These are phyloP conservation scores for Hedychridium roseum DNA, from an alignment of 2,888 invertebrate species.

Conservation along the genomic window DNA sequence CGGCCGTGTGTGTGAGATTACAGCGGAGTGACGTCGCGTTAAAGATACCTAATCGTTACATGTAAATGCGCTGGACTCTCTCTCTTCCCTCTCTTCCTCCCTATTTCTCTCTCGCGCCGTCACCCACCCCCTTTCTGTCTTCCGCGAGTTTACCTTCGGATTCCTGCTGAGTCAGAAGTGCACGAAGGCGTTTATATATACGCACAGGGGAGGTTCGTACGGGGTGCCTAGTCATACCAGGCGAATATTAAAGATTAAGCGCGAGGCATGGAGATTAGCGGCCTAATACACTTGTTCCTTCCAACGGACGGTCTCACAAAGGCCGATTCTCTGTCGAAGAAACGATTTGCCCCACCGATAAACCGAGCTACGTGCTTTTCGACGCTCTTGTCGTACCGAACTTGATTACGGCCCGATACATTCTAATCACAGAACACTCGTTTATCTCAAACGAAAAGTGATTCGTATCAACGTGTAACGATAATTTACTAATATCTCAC, in stretches of 20 bases:
- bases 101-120: no score
- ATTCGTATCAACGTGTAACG: no score
- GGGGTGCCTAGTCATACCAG: constrained; percentile 5
- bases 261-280: constrained; percentile 38
- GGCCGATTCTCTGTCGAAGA: constrained; percentile 43
- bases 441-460: no score
- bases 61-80: constrained; percentile 18
- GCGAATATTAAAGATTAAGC: constrained; percentile 43
- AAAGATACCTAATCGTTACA: constrained; percentile 7
- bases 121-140: constrained; percentile 12
- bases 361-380: constrained; percentile 45
- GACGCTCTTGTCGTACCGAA: no score
- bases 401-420: no score
- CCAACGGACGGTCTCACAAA: constrained; percentile 16
- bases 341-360: constrained; percentile 42
- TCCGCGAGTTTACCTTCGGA: constrained; percentile 13
- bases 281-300: constrained; percentile 46
- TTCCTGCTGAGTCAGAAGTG: constrained; percentile 27
- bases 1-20: no score
- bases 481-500: neutral
- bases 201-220: neutral
- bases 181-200: constrained; percentile 5
- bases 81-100: no score
- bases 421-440: no score
- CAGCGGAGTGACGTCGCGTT: no score